Conservation (phyloP, 2,888 invertebrate genomes). For the Ischnura elegans region DNA sequence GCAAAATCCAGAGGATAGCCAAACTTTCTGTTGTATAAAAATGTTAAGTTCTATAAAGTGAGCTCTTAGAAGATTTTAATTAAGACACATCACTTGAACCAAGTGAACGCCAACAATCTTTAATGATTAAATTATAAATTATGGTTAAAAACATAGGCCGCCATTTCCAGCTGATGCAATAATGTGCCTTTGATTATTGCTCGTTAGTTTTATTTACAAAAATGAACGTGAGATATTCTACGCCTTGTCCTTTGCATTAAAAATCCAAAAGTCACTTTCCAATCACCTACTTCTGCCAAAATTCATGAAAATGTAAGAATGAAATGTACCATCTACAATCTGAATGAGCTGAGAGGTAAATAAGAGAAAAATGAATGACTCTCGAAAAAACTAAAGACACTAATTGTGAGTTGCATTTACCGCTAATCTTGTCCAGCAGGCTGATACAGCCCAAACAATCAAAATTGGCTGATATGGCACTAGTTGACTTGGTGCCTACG, state of each 20-base stretch:
- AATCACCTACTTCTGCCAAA: neutral
- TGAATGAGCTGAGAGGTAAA: neutral
- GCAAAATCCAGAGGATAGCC: neutral
- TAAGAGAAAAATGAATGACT: neutral
- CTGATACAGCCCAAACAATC: conserved; percentile 49
- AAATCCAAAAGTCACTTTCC: neutral
- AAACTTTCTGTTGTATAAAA: conserved; percentile 14
- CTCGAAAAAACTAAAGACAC: neutral
- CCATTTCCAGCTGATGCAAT: conserved; percentile 52
- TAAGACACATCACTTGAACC: conserved; percentile 5
- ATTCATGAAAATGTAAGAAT: neutral
- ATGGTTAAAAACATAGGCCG: conserved; percentile 10
- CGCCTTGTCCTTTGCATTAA: neutral
- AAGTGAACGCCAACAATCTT: neutral
- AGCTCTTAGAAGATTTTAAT: conserved; percentile 27
- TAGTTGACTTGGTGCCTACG: neutral
- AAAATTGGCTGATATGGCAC: conserved; percentile 30
- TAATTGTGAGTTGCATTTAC: neutral
- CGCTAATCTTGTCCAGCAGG: neutral
- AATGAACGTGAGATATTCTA: neutral
- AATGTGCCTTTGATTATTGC: conserved; percentile 46
- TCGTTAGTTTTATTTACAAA: conserved; percentile 40
- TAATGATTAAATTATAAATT: conserved; percentile 29
- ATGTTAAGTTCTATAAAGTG: conserved; percentile 2
- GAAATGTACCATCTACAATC: neutral